Evolutionary conservation across 2,113 vertebrate species (phyloP), one percentile per base, ranked within the genome.

Genomic region (Cervus canadensis): DNA sequence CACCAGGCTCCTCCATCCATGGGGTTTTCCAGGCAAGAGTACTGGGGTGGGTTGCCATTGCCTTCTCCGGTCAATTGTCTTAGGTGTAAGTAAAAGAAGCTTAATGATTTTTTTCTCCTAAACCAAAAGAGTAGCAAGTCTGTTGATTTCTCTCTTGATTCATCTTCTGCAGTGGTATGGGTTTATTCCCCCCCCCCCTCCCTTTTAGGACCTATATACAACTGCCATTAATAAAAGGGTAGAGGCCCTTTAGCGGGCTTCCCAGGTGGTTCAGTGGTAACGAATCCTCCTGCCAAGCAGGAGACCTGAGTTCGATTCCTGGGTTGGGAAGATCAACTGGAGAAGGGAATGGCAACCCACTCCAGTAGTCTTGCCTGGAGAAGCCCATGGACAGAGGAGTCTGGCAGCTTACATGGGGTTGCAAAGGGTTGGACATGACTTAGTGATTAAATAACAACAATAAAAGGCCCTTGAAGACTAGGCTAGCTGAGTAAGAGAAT

Each of bases 61-160:
- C 48, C 48, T 50, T 50, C 48, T 14, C 48, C 12, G 48, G 57
- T 97, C 93, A 84, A 83, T 94, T 11, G 57, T 94, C 48, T 81
- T 82, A 95, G 62, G 40, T 97, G 10, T 96, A 95, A 87, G 40
- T 97, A 96, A 97, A 91, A 33, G 36, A 79, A 91, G 14, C 14
- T 56, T 96, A 97, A 91, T 89, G 71, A 97, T 87, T 96, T n/a
- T 95, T 67, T 90, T 85, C 67, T 96, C 56, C 23, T 94, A 94
- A 96, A 87, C 33, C 6, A 43, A 94, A 84, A 87, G 71, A 56
- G 13, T 50, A 78, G 25, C n/a, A 91, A 74, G 28, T 95, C 43
- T 95, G 45, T n/a, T 92, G 90, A 85, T 62, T 89, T 93, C 40
- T 54, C 21, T 94, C 60, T 84, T 83, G 60, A 74, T 89, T 98